Percentiles rank a stretch among this genome's conserved stretches.
phyloP scores from a whole-genome alignment of 2,888 invertebrate genomes.

The Pharmacophagus antenor region DNA sequence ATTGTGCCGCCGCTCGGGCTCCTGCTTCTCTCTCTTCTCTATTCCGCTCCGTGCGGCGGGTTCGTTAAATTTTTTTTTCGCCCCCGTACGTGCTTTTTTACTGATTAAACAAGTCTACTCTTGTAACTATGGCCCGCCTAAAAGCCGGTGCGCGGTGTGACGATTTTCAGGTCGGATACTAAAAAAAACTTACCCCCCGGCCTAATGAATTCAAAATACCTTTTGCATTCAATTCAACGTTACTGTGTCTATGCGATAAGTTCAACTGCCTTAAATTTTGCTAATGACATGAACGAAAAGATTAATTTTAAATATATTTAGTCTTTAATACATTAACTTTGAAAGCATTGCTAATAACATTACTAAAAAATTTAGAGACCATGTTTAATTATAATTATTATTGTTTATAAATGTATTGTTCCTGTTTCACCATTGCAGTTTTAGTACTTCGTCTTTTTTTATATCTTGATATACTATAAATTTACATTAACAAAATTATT shows the following conservation, averaged over 20 bases:
- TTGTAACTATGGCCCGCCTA: conserved; percentile 18
- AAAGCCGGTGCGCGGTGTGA: conserved; percentile 1
- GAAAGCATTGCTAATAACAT: too few relatives aligned
- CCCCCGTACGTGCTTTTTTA: conserved; percentile 31
- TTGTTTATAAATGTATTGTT: too few relatives aligned
- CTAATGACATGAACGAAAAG: too few relatives aligned
- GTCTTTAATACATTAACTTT: too few relatives aligned
- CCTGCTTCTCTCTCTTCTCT: conserved; percentile 40
- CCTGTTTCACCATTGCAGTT: too few relatives aligned
- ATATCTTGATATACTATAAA: too few relatives aligned
- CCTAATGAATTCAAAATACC: conserved; percentile 3
- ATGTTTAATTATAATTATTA: too few relatives aligned
- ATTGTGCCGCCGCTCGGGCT: conserved; percentile 44
- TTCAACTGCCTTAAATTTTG: not conserved
- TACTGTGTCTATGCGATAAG: not conserved
- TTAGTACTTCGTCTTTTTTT: too few relatives aligned
- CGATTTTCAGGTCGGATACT: not conserved
- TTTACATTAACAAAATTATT: too few relatives aligned
- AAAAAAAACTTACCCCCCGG: conserved; percentile 2
- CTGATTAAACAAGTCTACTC: conserved; percentile 29
- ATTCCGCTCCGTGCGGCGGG: conserved; percentile 26
- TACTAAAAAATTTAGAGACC: too few relatives aligned
- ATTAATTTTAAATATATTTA: too few relatives aligned
- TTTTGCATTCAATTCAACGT: not conserved
- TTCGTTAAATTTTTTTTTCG: conserved; percentile 25